phyloP scores from a whole-genome alignment of 2,888 invertebrate genomes.

The Petrolisthes cinctipes region DNA sequence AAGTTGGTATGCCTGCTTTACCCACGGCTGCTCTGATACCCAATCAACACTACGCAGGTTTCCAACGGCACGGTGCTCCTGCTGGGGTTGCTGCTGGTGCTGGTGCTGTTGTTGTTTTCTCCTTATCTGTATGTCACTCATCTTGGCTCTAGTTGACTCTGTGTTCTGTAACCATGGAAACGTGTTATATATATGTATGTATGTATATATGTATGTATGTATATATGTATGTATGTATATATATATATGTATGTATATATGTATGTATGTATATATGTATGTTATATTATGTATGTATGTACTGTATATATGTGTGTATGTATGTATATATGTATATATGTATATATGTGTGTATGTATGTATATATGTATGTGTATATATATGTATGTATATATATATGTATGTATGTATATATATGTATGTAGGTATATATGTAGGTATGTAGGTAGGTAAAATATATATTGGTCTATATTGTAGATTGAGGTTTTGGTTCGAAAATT shows the following conservation, averaged over 20 bases:
- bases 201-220: neutral
- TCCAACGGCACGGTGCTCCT: conserved; percentile 8
- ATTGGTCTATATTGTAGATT: conserved; percentile 25
- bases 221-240: conserved; percentile 9
- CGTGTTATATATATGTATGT: too few relatives aligned
- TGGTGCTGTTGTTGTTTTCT: neutral
- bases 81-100: neutral
- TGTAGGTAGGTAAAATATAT: conserved; percentile 21
- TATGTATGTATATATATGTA: conserved; percentile 43
- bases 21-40: conserved; percentile 14
- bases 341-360: conserved; percentile 36
- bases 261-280: conserved; percentile 31
- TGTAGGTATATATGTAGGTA: too few relatives aligned
- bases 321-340: conserved; percentile 22
- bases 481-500: too few relatives aligned
- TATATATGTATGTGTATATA: conserved; percentile 40
- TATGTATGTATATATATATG: conserved; percentile 38
- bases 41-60: conserved; percentile 33
- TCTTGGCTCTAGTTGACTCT: neutral
- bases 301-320: conserved; percentile 35
- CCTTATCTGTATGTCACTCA: conserved; percentile 28
- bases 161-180: neutral
- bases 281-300: conserved; percentile 27
- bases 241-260: conserved; percentile 32
- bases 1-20: neutral